A percentile compares a stretch with the other conserved stretches of the same genome.
Evolutionary conservation across 2,113 vertebrate species (phyloP).

Genomic region (Onychorhynchus coronatus): DNA sequence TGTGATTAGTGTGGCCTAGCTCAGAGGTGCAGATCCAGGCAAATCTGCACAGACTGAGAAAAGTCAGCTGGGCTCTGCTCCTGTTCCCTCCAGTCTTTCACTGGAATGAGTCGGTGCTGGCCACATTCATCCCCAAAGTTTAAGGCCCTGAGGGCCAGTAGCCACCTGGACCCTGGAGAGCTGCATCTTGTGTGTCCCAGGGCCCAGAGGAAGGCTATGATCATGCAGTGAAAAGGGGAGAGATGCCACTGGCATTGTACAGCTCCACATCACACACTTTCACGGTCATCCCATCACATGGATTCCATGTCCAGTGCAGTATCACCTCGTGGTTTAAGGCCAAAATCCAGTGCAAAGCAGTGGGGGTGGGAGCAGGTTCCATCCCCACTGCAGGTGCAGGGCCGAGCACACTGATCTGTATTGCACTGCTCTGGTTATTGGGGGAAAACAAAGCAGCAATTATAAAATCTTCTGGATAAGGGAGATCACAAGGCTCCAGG

Average conservation of each 20-base stretch:
- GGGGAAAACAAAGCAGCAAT: not conserved
- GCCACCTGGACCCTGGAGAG: not conserved
- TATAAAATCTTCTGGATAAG: slow-evolving; percentile 26
- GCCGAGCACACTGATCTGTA: not conserved
- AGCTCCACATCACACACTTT: not conserved
- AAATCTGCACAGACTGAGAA: fast-evolving
- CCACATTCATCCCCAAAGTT: not conserved
- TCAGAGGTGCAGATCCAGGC: not conserved
- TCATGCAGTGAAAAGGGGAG: not conserved
- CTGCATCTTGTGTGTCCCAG: not conserved
- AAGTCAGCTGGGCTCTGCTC: not conserved
- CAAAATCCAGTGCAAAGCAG: not conserved
- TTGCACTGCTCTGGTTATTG: not conserved
- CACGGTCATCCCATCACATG: fast-evolving
- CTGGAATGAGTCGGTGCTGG: not conserved
- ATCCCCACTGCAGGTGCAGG: not conserved
- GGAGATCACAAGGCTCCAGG: slow-evolving; percentile 1
- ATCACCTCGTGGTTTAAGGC: not conserved
- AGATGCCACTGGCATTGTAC: fast-evolving
- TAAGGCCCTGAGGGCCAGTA: not conserved
- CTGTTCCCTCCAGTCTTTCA: not conserved
- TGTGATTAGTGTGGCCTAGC: not conserved
- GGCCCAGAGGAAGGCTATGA: not conserved
- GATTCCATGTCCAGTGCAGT: not conserved
- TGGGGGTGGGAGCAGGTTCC: not conserved